Evolutionary conservation across 2,888 invertebrate species (phyloP).

Genomic region (Hylaea fasciaria): DNA sequence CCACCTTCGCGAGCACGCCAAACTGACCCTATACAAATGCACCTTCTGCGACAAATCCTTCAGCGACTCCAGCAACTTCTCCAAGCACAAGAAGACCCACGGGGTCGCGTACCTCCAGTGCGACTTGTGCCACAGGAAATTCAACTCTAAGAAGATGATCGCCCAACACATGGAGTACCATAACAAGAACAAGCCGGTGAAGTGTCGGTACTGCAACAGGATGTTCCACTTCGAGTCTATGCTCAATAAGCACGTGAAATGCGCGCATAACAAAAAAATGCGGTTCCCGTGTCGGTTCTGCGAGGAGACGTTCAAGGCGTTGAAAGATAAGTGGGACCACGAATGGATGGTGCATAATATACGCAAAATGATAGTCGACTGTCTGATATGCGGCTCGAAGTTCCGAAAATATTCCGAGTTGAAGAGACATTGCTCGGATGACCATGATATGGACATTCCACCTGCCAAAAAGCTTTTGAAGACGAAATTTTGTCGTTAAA

Average conservation of each 20-base stretch:
- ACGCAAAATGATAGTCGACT: constrained; percentile 74
- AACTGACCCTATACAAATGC: constrained; percentile 78
- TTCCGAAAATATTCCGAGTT: constrained; percentile 76
- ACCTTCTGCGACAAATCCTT: constrained; percentile 79
- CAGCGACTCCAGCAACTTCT: constrained; percentile 81
- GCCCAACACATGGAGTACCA: constrained; percentile 78
- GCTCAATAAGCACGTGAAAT: constrained; percentile 74
- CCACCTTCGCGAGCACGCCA: constrained; percentile 78
- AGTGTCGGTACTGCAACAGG: constrained; percentile 66
- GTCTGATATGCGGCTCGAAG: constrained; percentile 67
- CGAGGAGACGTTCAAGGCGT: constrained; percentile 56
- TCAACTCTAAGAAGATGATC: constrained; percentile 79
- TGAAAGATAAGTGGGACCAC: constrained; percentile 80
- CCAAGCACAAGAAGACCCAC: constrained; percentile 81
- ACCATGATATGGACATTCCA: constrained; percentile 63
- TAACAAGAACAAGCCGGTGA: constrained; percentile 62
- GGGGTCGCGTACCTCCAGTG: constrained; percentile 72
- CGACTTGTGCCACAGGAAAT: constrained; percentile 76
- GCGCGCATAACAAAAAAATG: constrained; percentile 60
- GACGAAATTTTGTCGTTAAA: background rate
- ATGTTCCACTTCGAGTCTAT: constrained; percentile 74
- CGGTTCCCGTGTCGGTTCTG: constrained; percentile 72
- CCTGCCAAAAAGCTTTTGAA: constrained; percentile 60
- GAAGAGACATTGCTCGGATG: constrained; percentile 64
- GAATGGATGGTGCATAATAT: constrained; percentile 76